A percentile compares a stretch with the other conserved stretches of the same genome.
Evolutionary conservation across 2,888 invertebrate genomes (phyloP).

Genomic region (Drosophila niveifrons): DNA sequence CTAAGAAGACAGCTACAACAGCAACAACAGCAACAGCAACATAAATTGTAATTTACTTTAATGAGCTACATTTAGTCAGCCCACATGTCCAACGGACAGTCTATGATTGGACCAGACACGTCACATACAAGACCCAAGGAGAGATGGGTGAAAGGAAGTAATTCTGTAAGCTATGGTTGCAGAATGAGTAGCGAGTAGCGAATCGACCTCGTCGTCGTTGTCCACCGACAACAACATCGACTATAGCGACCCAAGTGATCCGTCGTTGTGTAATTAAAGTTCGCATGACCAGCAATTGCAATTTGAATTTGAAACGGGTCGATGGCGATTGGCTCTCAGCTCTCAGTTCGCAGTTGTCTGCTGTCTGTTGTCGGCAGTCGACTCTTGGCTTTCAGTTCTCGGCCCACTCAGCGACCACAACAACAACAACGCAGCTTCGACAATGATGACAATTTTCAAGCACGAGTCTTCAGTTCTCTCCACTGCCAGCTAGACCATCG

Average conservation of each 20-base stretch:
- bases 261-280: conserved; percentile 73
- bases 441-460: conserved; percentile 31
- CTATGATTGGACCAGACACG: conserved; percentile 56
- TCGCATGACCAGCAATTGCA: conserved; percentile 73
- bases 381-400: conserved; percentile 6
- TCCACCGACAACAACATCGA: conserved; percentile 15
- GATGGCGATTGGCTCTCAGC: conserved; percentile 44
- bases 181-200: conserved; percentile 7
- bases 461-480: conserved; percentile 18
- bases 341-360: neutral
- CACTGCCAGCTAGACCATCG: conserved; percentile 10
- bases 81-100: conserved; percentile 48
- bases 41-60: conserved; percentile 80
- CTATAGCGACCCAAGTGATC: conserved; percentile 46
- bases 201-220: conserved; percentile 11
- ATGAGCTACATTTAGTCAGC: conserved; percentile 75
- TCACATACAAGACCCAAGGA: conserved; percentile 13
- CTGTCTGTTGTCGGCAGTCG: conserved; percentile 23
- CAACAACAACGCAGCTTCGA: neutral
- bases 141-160: conserved; percentile 7
- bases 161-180: conserved; percentile 15
- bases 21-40: conserved; percentile 44
- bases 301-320: conserved; percentile 65
- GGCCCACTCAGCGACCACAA: neutral
- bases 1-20: conserved; percentile 42